Evolutionary conservation across 2,888 invertebrate genomes (phyloP), one percentile per base, ranked within the genome.

Genomic region (Lithophane ornitopus): DNA sequence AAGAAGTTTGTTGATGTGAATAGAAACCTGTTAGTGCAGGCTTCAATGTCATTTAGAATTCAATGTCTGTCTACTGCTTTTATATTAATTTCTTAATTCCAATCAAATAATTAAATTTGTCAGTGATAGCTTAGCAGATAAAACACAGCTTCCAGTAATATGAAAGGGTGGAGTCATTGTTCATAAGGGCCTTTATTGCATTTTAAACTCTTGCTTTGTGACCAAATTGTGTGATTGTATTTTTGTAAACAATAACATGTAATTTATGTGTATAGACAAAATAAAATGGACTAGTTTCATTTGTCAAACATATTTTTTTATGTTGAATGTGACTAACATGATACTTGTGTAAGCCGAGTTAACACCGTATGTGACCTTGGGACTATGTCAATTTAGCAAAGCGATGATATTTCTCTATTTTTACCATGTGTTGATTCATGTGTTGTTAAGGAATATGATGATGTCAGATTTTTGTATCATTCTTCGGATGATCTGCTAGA

Each of bases 361-460:
- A 67, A 73, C 69, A 75, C 62, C 74, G 70, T 76, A 69, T 72
- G 78, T 86, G 89, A 89, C 93, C 92, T 92, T 92, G 91, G 74
- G 66, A 71, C 79, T 74, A 82, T 89, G 90, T 90, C 91, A 91
- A 92, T 92, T 92, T 92, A 87, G 88, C 90, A 90, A 78, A 87
- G 90, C 85, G 87, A 89, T 91, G 88, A 88, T 91, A 90, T 90
- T 90, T 89, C 83, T 91, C 88, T 92, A 92, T 91, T 91, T 92
- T 90, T 89, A 88, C 87, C 78, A 83, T 82, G 81, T 81, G 89
- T 91, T 91, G 93, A 92, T 90, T 93, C 92, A 91, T 90, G 77
- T 87, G 82, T 85, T 81, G 81, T 89, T 87, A 90, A 90, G 86
- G 90, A 90, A 90, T 91, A 87, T 76, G 76, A 89, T 93, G 92